Evolutionary conservation across 2,113 vertebrate species (phyloP).

Genomic region (Sinosuthora webbiana): DNA sequence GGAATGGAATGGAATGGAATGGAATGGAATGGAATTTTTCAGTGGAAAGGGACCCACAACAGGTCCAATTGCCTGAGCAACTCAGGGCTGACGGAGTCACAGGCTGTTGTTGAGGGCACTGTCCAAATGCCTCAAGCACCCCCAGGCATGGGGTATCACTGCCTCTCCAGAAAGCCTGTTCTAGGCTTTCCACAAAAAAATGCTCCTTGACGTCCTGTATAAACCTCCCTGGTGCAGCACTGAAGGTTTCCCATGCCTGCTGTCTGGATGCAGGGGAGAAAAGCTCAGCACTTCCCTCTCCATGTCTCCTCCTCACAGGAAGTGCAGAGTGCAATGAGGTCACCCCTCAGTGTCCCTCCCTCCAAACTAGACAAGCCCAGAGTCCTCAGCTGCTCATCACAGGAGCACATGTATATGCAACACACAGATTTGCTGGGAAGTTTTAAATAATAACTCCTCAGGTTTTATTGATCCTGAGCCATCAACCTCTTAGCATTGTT

Average conservation of each 20-base stretch:
- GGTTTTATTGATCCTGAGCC: background rate
- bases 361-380: background rate
- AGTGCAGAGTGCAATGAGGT: background rate
- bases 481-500: fast-evolving
- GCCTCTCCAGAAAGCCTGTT: background rate
- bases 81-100: fast-evolving
- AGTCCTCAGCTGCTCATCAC: background rate
- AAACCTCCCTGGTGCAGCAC: background rate
- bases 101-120: fast-evolving
- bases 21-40: fast-evolving
- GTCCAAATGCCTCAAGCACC: background rate
- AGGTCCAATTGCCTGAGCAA: background rate
- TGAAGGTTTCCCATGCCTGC: fast-evolving
- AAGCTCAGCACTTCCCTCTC: background rate
- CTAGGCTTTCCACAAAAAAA: background rate
- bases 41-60: fast-evolving
- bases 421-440: background rate
- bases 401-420: fast-evolving
- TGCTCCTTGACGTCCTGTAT: background rate
- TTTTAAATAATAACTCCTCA: background rate
- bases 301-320: background rate
- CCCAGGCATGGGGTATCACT: too few relatives aligned
- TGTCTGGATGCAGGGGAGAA: background rate
- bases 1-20: fast-evolving
- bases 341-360: background rate